Base-by-base conservation (phyloP, 2,888 invertebrate species). In the Apeira syringaria region DNA sequence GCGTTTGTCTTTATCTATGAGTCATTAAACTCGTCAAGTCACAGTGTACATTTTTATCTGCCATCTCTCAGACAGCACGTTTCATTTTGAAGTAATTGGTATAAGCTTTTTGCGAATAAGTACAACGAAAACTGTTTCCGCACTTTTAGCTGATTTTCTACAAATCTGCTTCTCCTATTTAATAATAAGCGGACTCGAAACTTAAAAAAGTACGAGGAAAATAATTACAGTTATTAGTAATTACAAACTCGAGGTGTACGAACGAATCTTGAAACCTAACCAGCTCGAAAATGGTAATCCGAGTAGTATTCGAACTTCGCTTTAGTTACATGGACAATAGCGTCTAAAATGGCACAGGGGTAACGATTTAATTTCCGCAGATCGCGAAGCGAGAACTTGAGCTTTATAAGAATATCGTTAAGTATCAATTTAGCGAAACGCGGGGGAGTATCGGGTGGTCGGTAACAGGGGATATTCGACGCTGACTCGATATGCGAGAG, bases 201-300 rank as follows among this genome's bases (percentile, higher is more conserved):
- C 52, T 42, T 56, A 55, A 62, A 45, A 66, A 68, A 69, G 64
- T 65, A 64, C 59, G 56, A 61, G 61, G 62, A 58, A 71, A 71
- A 70, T 74, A 74, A 76, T 73, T 72, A 72, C 73, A 68, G 74
- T 74, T 76, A 75, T 74, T 75, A 74, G 78, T 74, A 74, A 77
- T 76, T 76, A 75, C 61, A 68, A 76, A 74, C 74, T 75, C 55
- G 68, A 70, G 71, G 67, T 68, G 60, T 69, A 73, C 69, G 45
- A 67, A 72, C 63, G 66, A 70, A 74, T 74, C 71, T 72, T 66
- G 71, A 75, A 67, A 72, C 65, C 68, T 67, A 72, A 73, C 71
- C 68, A 68, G 63, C 68, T 69, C 50, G 62, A 68, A 73, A 74
- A 69, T 67, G 54, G 56, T 63, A 59, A 51, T 52, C 45, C 45